These are phyloP conservation scores for Melanostoma scalare DNA, from an alignment of 2,888 invertebrate genomes.

Conservation along the genomic window DNA sequence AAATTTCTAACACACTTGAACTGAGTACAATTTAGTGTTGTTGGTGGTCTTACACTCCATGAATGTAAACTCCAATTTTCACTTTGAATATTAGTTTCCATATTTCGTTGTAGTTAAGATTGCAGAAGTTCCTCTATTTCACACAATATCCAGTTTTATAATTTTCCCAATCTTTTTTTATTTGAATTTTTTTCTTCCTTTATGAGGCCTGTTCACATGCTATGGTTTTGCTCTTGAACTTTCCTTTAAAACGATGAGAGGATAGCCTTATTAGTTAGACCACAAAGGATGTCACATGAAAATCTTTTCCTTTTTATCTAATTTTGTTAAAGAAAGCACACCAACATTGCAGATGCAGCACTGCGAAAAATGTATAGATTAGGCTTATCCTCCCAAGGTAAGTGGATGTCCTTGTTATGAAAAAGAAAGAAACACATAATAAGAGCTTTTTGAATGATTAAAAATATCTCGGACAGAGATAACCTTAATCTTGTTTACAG, in stretches of 20 bases:
- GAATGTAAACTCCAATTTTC: constrained; percentile 79
- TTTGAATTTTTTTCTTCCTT: constrained; percentile 7
- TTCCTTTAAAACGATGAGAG: constrained; percentile 52
- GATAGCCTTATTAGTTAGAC: constrained; percentile 46
- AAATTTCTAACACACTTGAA: constrained; percentile 10
- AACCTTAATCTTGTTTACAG: neutral
- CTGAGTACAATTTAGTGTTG: constrained; percentile 74
- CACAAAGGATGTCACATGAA: constrained; percentile 36
- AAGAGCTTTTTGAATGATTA: constrained; percentile 9
- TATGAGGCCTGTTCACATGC: constrained; percentile 34
- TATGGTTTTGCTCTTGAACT: constrained; percentile 22
- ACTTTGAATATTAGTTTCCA: constrained; percentile 79
- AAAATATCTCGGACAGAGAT: constrained; percentile 4
- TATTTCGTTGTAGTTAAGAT: constrained; percentile 79
- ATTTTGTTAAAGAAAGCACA: constrained; percentile 13
- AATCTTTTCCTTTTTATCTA: neutral
- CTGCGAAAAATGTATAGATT: too few relatives aligned
- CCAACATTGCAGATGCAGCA: constrained; percentile 14
- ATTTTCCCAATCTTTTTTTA: constrained; percentile 42
- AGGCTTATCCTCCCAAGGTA: neutral
- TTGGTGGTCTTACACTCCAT: constrained; percentile 78
- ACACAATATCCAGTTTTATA: constrained; percentile 46
- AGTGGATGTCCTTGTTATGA: constrained; percentile 39
- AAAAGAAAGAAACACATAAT: constrained; percentile 3
- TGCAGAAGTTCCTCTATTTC: constrained; percentile 75